Evolutionary conservation across 2,888 invertebrate genomes (phyloP), one percentile per base, ranked within the genome.

Genomic region (Odontocerum albicorne): DNA sequence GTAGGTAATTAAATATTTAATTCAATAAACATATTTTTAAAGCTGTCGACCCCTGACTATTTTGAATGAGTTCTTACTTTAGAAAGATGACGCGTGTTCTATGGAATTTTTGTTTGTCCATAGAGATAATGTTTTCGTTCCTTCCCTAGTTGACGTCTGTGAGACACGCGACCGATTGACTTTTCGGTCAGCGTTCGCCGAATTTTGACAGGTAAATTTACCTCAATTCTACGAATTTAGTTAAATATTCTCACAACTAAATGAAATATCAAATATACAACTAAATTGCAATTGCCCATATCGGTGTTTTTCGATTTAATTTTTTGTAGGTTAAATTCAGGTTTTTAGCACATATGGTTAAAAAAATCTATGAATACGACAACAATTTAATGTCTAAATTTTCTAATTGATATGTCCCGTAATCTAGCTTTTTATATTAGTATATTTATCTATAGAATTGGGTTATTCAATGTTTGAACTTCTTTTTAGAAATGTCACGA

Each of bases 401-500:
- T 27, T 7, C 10, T 27, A 7, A 27, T 27, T 27, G 10, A 10
- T 27, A 7, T 10, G 6, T 6, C 27, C 10, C 6, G 27, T 7
- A 27, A 27, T 7, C 27, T n/a, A 27, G 27, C 10, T 27, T 7
- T 7, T 27, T 27, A 7, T 27, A 38, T 6, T 16, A 3, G 38
- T 15, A 38, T 15, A 10, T 16, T n/a, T n/a, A n/a, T n/a, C n/a
- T n/a, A n/a, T n/a, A n/a, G n/a, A n/a, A n/a, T n/a, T n/a, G n/a
- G n/a, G n/a, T n/a, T n/a, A n/a, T n/a, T n/a, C n/a, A 27, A 27
- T 10, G 27, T 7, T 10, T 27, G 27, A 7, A 10, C 1, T 7
- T 8, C 8, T 31, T 56, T 57, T 21, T 39, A 61, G 61, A 32
- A 19, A 87, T 87, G 86, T 85, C 86, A 39, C 83, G 84, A 49